Evolutionary conservation across 1,140 invertebrate genomes (phyloP), one percentile per base, ranked within the genome.

Genomic region (Leguminivora glycinivorella): DNA sequence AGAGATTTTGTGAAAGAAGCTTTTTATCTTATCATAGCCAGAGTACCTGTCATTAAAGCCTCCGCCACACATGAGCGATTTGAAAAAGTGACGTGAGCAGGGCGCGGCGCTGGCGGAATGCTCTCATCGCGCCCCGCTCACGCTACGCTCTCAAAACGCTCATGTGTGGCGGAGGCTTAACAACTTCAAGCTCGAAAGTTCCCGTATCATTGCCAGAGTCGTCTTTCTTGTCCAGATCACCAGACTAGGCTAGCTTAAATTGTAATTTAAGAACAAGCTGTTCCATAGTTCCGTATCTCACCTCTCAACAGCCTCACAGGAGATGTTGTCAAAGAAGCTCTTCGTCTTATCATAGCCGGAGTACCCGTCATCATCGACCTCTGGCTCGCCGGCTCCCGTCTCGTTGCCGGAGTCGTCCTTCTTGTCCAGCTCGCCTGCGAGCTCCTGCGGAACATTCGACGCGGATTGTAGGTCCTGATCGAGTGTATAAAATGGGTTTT

Each of bases 281-380:
- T 38, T 38, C 10, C 6, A 1, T 38, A 14, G 34, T 38, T 38
- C 14, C 4, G 26, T 29, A 12, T 38, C 67, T 75, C 26, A 92
- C 92, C 97, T 95, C 88, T 99, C 98, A 40, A 98, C 95, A 75
- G 99, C 97, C 90, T 99, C 98, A 92, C 98, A 99, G 75, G 98
- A 99, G 79, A 99, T 99, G 81, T 97, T 98, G 91, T 99, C 99
- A 92, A 99, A 99, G 94, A 99, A 99, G 60, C 98, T 99, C 90
- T 98, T 99, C 72, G 95, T 95, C 92, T 98, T 99, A 89, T 99
- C 97, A 89, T 99, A 99, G 87, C 93, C 97, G 60, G 93, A 89
- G 74, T 94, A 95, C 19, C 94, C 93, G 47, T 96, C 95, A 58
- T 97, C 96, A 72, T 97, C 95, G 2, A 93, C 94, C 81, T 96